A percentile compares a stretch with the other conserved stretches of the same genome.
phyloP scores from a whole-genome alignment of 2,113 vertebrate species.

The Chrysemys picta region DNA sequence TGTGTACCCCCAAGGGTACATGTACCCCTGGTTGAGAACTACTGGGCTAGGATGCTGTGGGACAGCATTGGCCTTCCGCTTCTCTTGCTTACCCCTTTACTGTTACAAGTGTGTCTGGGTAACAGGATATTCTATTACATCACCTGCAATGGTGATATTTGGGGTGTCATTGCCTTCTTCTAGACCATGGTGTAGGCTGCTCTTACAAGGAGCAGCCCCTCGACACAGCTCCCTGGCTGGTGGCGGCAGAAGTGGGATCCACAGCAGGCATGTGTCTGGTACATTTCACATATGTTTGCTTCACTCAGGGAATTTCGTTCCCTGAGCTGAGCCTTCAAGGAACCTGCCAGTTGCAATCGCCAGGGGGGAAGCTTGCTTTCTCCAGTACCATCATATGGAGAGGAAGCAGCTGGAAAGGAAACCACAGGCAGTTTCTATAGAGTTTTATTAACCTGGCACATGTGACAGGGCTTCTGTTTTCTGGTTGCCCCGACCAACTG shows the following conservation, averaged over 20 bases:
- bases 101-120: neutral
- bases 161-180: neutral
- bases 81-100: neutral
- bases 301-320: neutral
- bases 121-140: neutral
- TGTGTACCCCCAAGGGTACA: no score
- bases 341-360: neutral
- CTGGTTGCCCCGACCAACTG: fast-evolving
- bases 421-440: constrained; percentile 45
- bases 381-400: neutral
- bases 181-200: neutral
- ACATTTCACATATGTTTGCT: neutral
- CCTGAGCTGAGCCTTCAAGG: neutral
- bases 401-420: neutral
- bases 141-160: neutral
- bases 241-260: neutral
- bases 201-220: neutral
- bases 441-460: neutral
- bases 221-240: neutral
- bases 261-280: neutral
- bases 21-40: no score
- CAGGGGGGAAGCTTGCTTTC: neutral
- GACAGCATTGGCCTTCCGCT: neutral
- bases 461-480: constrained; percentile 27
- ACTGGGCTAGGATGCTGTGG: neutral